Evolutionary conservation across 2,888 invertebrate genomes (phyloP).

Genomic region (Drosophila diplacantha): DNA sequence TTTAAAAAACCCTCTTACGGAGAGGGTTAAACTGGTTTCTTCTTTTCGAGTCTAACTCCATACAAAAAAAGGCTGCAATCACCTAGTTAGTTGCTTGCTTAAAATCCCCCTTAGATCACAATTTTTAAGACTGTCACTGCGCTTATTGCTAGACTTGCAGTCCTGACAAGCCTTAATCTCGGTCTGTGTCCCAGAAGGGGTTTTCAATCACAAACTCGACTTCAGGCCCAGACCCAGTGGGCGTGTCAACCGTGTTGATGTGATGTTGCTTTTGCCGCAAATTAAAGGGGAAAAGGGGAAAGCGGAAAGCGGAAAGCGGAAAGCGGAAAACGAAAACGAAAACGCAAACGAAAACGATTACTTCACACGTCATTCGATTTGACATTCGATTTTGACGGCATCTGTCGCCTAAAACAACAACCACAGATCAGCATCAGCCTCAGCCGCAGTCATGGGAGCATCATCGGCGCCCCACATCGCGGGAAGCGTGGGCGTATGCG

Average conservation of each 20-base stretch:
- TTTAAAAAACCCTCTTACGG: too few species aligned
- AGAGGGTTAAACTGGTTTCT: too few species aligned
- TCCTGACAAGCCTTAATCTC: background rate
- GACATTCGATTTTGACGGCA: slow-evolving; percentile 41
- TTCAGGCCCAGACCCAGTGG: too few species aligned
- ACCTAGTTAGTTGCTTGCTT: background rate
- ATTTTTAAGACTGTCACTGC: background rate
- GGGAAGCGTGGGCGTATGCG: slow-evolving; percentile 13
- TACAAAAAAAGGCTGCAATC: background rate
- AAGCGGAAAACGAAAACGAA: slow-evolving; percentile 20
- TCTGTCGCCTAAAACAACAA: slow-evolving; percentile 30
- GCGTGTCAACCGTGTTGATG: slow-evolving; percentile 1
- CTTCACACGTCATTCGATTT: slow-evolving; percentile 36
- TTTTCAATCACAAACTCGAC: background rate
- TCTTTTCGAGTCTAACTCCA: background rate
- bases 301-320: slow-evolving; percentile 1
- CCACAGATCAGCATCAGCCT: background rate
- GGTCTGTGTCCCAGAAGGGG: background rate
- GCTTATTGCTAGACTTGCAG: background rate
- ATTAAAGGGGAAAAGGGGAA: slow-evolving; percentile 1
- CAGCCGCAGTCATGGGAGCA: background rate
- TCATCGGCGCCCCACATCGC: slow-evolving; percentile 3
- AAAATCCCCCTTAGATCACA: background rate
- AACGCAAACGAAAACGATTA: slow-evolving; percentile 27
- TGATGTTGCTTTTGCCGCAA: slow-evolving; percentile 5